phyloP scores from a whole-genome alignment of 2,888 invertebrate genomes.

The Drosophila lutescens region DNA sequence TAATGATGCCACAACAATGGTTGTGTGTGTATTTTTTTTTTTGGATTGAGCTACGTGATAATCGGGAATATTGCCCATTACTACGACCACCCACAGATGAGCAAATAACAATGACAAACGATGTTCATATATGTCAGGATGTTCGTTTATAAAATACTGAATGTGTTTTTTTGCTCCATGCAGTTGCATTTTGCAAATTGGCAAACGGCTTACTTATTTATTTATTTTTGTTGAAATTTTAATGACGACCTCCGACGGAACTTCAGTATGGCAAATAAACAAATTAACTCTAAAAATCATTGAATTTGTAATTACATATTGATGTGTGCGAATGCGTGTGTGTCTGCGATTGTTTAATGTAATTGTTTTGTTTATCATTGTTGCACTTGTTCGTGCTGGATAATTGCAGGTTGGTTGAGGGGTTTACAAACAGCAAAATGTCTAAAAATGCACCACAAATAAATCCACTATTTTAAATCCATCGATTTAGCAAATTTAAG shows the following conservation, averaged over 20 bases:
- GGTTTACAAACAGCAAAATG: neutral
- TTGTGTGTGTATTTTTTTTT: constrained; percentile 4
- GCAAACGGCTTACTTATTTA: constrained; percentile 60
- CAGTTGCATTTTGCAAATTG: constrained; percentile 58
- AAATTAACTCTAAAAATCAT: constrained; percentile 74
- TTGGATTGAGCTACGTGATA: constrained; percentile 59
- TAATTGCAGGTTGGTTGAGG: constrained; percentile 31
- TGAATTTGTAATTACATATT: constrained; percentile 42
- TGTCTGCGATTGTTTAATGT: constrained; percentile 55
- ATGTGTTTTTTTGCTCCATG: constrained; percentile 7
- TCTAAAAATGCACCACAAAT: constrained; percentile 36
- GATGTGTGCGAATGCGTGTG: neutral
- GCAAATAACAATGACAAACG: constrained; percentile 41
- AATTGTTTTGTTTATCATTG: constrained; percentile 67
- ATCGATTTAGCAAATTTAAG: neutral
- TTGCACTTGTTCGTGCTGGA: constrained; percentile 40
- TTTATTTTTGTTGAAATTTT: constrained; percentile 63
- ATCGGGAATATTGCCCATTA: constrained; percentile 65
- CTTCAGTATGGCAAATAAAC: constrained; percentile 59
- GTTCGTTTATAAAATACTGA: constrained; percentile 11
- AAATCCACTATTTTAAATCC: constrained; percentile 59
- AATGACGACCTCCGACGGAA: constrained; percentile 46
- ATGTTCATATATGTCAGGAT: constrained; percentile 21
- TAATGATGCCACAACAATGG: constrained; percentile 56
- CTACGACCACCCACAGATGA: constrained; percentile 66